phyloP scores from a whole-genome alignment of 2,888 invertebrate species.

The Lissocephala sabroskyi region DNA sequence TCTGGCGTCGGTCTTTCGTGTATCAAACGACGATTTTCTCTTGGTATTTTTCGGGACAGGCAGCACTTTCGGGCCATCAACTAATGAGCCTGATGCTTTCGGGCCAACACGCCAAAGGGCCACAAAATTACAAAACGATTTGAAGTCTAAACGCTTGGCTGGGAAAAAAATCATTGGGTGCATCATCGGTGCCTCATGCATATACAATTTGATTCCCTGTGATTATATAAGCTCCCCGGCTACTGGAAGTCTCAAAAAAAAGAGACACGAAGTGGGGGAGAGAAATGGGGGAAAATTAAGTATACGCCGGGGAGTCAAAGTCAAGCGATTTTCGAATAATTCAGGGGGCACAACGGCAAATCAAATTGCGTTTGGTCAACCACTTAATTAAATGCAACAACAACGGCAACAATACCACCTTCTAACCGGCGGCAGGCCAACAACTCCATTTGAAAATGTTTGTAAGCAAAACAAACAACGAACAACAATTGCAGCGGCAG shows the following conservation, averaged over 20 bases:
- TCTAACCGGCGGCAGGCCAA: neutral
- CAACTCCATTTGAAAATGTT: conserved; percentile 9
- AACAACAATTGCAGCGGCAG: neutral
- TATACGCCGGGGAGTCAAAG: conserved; percentile 20
- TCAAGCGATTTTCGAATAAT: neutral
- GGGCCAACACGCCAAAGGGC: conserved; percentile 23
- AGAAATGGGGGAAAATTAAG: too few species aligned
- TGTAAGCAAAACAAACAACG: conserved; percentile 1
- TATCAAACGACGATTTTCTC: conserved; percentile 14
- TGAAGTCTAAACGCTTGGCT: conserved; percentile 29
- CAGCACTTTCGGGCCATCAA: conserved; percentile 29
- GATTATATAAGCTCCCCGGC: neutral
- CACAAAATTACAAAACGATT: conserved; percentile 59
- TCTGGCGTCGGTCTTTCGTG: neutral
- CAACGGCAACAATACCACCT: conserved; percentile 6
- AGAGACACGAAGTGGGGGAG: too few species aligned
- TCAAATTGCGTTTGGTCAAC: conserved; percentile 19
- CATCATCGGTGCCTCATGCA: neutral
- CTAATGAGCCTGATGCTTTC: conserved; percentile 54
- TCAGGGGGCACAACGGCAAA: conserved; percentile 1
- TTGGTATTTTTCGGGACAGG: conserved; percentile 38
- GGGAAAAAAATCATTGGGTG: neutral
- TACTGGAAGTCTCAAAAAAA: too few species aligned
- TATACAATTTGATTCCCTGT: neutral
- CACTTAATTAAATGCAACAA: conserved; percentile 22